Evolutionary conservation across 2,888 invertebrate species (phyloP), one percentile per base, ranked within the genome.

Genomic region (Galerucella nymphaeae): DNA sequence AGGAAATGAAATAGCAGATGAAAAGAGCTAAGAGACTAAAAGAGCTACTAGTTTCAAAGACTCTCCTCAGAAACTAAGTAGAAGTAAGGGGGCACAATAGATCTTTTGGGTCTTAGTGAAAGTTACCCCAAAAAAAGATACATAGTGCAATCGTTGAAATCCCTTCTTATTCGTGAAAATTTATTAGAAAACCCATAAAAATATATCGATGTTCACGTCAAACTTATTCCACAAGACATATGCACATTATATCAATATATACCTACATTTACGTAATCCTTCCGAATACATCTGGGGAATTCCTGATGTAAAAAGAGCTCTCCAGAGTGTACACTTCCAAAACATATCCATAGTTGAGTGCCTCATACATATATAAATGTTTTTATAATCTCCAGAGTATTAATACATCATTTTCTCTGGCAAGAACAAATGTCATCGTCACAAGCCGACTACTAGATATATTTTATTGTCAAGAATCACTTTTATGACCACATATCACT

Each of bases 241-340:
- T 48, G n/a, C 48, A 48, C 48, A n/a, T 48, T n/a, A 13, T 8
- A 16, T 10, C 53, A 18, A 53, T 53, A 53, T n/a, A 30, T 8
- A 48, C 5, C 48, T 14, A 16, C 53, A 53, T 18, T 10, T 53
- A 10, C 53, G 16, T 53, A 53, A 53, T 53, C 53, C 53, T 18
- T 10, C 30, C 53, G 50, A 50, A 50, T 50, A n/a, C 16, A 50
- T 50, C n/a, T 50, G 50, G n/a, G 16, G 16, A 50, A 50, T 1
- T n/a, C 50, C 50, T 50, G n/a, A 50, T 50, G n/a, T 50, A 50
- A 50, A 50, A 50, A 50, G 50, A 14, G 16, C 50, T 16, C 50
- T 53, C 53, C 18, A 10, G 53, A 53, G 53, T 16, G 3, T 53
- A 53, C 53, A 53, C 53, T 53, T 53, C 53, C 18, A 53, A 53